Evolutionary conservation across 1,140 invertebrate genomes (phyloP), one percentile per base, ranked within the genome.

Genomic region (Eciton burchellii): DNA sequence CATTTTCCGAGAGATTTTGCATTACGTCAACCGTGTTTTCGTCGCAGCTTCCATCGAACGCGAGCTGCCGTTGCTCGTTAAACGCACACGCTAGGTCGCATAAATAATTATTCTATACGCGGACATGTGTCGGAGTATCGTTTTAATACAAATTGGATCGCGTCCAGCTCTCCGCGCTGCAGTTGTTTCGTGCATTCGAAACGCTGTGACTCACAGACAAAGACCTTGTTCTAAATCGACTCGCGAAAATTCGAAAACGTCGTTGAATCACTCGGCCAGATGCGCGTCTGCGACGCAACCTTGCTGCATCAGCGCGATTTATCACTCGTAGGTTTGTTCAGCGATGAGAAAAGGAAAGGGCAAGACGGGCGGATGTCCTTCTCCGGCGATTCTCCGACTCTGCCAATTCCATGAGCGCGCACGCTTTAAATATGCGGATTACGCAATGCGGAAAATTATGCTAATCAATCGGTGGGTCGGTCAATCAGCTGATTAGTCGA

Each of bases 151-250:
- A 43, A 73, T 84, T 88, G 86, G 86, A 88, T 81, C 70, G 72
- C 82, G 43, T 87, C 86, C 86, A 88, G 77, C 56, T 19, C n/a
- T 19, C n/a, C 45, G 21, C 29, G 52, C 87, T 87, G 81, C 68
- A 87, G 62, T 81, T 84, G 82, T 79, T 59, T 84, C 82, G 74
- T 66, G n/a, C 59, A 87, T 84, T 88, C 56, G 85, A 88, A 87
- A 87, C 84, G 81, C 82, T 76, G 84, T 88, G 86, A 88, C 59
- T 88, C 86, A 88, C 81, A 88, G 86, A 84, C 82, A 84, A 87
- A 87, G 86, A 88, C 86, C 86, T 88, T 88, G 85, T 88, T 87
- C 86, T 81, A 88, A 88, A 76, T 84, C 60, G 86, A 87, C 49
- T 14, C 76, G 70, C 70, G 82, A 84, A 84, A 81, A 68, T 70